phyloP scores from a whole-genome alignment of 2,113 vertebrate species.

The Electrona antarctica region DNA sequence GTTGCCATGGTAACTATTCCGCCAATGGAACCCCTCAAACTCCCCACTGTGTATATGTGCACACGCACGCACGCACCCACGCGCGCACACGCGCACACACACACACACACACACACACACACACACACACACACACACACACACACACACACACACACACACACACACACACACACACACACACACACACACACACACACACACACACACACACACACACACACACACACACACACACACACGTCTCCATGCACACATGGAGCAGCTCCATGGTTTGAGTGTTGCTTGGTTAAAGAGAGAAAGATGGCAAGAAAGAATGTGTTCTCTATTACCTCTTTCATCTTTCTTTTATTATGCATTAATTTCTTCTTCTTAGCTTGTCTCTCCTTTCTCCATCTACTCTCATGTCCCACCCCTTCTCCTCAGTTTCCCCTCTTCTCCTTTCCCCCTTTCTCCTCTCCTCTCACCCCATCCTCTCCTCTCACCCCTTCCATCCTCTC shows the following conservation, averaged over 20 bases:
- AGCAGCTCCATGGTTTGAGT: not conserved
- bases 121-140: no score
- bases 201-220: no score
- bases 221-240: no score
- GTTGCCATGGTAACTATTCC: constrained; percentile 75
- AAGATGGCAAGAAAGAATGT: not conserved
- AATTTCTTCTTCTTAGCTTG: not conserved
- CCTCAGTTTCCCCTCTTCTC: no score
- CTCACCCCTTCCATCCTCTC: no score
- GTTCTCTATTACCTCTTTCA: not conserved
- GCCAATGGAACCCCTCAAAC: constrained; percentile 68
- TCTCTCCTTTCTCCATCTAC: not conserved
- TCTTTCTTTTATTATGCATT: constrained; percentile 8
- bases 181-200: no score
- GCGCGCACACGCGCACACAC: constrained; percentile 37
- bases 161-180: not conserved
- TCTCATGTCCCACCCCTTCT: not conserved
- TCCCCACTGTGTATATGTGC: constrained; percentile 61
- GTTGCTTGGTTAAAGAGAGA: not conserved
- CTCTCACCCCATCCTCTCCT: no score
- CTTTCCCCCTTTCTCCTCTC: no score
- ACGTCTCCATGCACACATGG: no score
- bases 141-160: no score
- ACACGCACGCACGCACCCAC: constrained; percentile 56
- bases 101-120: no score